A percentile compares a stretch with the other conserved stretches of the same genome.
Evolutionary conservation across 2,888 invertebrate species (phyloP).

Genomic region (Ophraella communa): DNA sequence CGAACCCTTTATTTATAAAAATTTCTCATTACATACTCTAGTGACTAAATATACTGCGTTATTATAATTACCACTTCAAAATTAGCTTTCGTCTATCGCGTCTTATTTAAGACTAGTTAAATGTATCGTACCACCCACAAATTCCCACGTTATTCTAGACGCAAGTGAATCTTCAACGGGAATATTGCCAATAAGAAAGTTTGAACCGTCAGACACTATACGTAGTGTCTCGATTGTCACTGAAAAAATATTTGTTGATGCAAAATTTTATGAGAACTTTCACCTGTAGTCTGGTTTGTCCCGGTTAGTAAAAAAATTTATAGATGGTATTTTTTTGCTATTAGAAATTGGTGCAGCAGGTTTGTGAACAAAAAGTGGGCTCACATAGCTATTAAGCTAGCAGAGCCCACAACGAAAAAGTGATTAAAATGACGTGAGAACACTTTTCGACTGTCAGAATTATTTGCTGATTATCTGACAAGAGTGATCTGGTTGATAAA

Average conservation of each 20-base stretch:
- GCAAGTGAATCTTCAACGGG: conserved; percentile 5
- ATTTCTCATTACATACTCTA: not conserved
- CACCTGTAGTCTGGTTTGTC: too few species aligned
- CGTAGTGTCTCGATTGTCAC: not conserved
- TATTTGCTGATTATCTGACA: too few species aligned
- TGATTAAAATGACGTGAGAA: too few species aligned
- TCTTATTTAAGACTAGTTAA: not conserved
- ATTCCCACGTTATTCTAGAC: conserved; percentile 8
- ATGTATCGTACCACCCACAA: conserved; percentile 8
- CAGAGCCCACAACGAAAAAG: too few species aligned
- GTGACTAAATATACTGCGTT: not conserved
- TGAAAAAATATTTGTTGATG: not conserved
- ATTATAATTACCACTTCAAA: not conserved
- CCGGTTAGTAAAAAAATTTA: too few species aligned
- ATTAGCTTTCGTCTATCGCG: conserved; percentile 1
- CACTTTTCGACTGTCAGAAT: too few species aligned
- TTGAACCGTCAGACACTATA: not conserved
- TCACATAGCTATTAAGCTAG: too few species aligned
- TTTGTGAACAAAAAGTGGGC: too few species aligned
- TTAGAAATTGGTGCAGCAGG: too few species aligned
- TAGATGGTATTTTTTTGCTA: too few species aligned
- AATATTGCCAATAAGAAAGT: conserved; percentile 12
- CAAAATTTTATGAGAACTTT: conserved; percentile 9
- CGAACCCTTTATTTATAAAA: too few species aligned
- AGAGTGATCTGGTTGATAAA: too few species aligned